phyloP scores from a whole-genome alignment of 1,140 invertebrate species.

The Aphelenchoides fujianensis region DNA sequence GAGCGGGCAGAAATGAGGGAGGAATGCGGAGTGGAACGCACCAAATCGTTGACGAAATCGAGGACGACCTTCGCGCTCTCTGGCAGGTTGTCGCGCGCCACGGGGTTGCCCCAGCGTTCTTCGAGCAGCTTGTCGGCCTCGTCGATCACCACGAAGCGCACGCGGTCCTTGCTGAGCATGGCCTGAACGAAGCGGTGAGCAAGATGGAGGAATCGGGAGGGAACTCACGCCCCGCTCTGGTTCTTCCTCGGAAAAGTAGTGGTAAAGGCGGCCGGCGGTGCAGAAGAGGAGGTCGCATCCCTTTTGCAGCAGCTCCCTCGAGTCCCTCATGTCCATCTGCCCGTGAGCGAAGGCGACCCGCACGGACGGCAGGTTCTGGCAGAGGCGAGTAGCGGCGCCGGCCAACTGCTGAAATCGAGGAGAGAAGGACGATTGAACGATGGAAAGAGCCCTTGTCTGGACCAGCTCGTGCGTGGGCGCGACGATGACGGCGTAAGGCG shows the following conservation, averaged over 20 bases:
- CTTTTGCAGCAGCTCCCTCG: background rate
- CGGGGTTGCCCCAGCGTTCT: background rate
- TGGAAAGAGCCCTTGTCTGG: no score
- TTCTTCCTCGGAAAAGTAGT: background rate
- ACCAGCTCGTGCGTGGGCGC: background rate
- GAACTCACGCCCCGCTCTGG: background rate
- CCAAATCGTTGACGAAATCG: background rate
- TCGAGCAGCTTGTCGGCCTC: background rate
- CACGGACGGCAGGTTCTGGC: background rate
- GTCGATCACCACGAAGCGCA: conserved; percentile 11
- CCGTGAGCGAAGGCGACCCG: background rate
- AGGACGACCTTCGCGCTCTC: background rate
- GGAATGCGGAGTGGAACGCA: background rate
- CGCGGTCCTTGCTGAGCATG: background rate
- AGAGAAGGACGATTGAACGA: background rate
- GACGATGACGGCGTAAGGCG: conserved; percentile 7
- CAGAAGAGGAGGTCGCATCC: background rate
- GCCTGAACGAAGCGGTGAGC: background rate
- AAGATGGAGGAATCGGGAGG: background rate
- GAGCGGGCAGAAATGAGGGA: no score
- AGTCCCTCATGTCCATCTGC: background rate
- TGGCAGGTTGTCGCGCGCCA: background rate
- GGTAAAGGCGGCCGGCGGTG: background rate
- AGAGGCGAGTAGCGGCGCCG: background rate
- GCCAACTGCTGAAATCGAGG: background rate